Evolutionary conservation across 1,140 invertebrate genomes (phyloP).

Genomic region (Homarus americanus): DNA sequence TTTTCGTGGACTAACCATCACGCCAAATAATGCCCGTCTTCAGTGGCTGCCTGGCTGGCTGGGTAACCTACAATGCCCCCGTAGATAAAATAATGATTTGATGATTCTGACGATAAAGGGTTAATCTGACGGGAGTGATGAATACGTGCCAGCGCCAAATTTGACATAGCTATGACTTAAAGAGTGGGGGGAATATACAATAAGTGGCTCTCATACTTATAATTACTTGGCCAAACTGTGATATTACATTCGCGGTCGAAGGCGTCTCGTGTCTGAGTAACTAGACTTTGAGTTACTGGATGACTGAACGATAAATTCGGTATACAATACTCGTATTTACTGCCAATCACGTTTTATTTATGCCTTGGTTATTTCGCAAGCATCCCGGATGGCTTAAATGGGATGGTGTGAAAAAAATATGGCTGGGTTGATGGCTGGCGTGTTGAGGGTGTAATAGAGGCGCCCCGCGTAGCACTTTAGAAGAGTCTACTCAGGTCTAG

Average conservation of each 20-base stretch:
- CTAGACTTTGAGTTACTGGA: conserved; percentile 32
- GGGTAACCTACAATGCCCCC: conserved; percentile 18
- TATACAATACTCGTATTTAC: conserved; percentile 41
- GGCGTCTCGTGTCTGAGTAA: conserved; percentile 44
- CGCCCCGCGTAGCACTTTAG: not conserved
- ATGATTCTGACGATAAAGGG: conserved; percentile 40
- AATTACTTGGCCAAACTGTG: conserved; percentile 44
- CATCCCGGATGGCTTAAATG: conserved; percentile 22
- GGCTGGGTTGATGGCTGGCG: not conserved
- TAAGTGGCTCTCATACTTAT: conserved; percentile 35
- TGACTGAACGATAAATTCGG: conserved; percentile 42
- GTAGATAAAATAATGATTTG: conserved; percentile 49
- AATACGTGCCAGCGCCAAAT: conserved; percentile 44
- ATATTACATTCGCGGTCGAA: conserved; percentile 19
- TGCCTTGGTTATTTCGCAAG: conserved; percentile 43
- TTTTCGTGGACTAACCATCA: not conserved
- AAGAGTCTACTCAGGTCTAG: too few relatives aligned
- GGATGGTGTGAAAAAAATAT: conserved; percentile 15
- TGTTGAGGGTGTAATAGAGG: conserved; percentile 19
- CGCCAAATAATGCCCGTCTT: conserved; percentile 4
- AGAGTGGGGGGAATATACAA: conserved; percentile 56
- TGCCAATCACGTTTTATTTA: conserved; percentile 41
- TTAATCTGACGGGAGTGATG: conserved; percentile 38
- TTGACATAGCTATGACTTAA: conserved; percentile 57
- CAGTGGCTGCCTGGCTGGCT: not conserved